Evolutionary conservation across 2,797 vertebrate species (phyloP).

Genomic region (Lithobates sylvaticus): DNA sequence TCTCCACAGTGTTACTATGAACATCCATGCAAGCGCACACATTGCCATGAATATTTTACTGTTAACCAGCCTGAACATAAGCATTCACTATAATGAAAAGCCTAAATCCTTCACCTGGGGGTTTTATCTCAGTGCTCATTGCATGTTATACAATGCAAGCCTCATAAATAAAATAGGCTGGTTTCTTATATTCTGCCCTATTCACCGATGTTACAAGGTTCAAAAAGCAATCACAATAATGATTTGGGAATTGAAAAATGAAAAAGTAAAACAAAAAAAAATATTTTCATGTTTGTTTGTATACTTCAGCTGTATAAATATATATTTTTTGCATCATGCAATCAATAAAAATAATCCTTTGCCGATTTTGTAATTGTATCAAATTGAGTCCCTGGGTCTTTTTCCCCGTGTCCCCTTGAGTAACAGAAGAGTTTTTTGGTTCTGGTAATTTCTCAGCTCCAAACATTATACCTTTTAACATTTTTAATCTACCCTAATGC

Average conservation of each 20-base stretch:
- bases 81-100: conserved; percentile 20
- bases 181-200: not conserved
- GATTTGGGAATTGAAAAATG: not conserved
- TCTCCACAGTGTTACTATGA: not conserved
- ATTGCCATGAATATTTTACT: conserved; percentile 33
- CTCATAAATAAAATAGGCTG: conserved; percentile 11
- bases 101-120: conserved; percentile 16
- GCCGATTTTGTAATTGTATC: too few relatives aligned
- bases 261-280: not conserved
- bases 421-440: too few relatives aligned
- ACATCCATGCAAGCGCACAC: conserved; percentile 10
- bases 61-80: conserved; percentile 21
- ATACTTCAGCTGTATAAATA: not conserved
- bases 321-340: too few relatives aligned
- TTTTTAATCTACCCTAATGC: too few relatives aligned
- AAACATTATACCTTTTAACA: too few relatives aligned
- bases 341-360: too few relatives aligned
- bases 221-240: not conserved
- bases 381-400: too few relatives aligned
- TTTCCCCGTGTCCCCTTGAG: too few relatives aligned
- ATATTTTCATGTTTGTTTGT: not conserved
- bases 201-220: not conserved
- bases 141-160: conserved; percentile 26
- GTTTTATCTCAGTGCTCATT: conserved; percentile 24
- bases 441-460: too few relatives aligned